A percentile compares a stretch with the other conserved stretches of the same genome.
Evolutionary conservation across 2,888 invertebrate genomes (phyloP).

Genomic region (Platerodrilus igneus): DNA sequence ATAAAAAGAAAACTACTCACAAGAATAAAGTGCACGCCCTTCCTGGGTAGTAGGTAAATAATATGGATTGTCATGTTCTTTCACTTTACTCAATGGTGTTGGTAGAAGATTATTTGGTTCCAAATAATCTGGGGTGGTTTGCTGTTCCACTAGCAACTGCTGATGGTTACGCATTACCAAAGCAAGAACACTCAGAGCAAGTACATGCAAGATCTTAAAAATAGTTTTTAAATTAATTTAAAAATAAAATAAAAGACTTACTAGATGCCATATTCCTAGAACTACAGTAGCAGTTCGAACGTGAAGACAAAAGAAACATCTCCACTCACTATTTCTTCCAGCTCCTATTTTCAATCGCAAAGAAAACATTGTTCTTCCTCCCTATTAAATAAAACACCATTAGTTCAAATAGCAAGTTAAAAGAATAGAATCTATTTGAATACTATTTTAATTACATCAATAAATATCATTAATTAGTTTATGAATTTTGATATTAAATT

Average conservation of each 20-base stretch:
- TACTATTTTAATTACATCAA: no score
- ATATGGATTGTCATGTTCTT: constrained; percentile 54
- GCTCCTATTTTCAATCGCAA: constrained; percentile 62
- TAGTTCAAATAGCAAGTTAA: no score
- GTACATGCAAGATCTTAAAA: constrained; percentile 67
- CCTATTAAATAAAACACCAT: no score
- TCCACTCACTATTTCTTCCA: constrained; percentile 68
- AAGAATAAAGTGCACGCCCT: constrained; percentile 62
- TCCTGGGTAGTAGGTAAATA: constrained; percentile 53
- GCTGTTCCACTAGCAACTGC: constrained; percentile 56
- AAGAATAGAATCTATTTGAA: no score
- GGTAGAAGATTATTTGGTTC: constrained; percentile 54
- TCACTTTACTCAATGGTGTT: constrained; percentile 69
- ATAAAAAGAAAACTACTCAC: no score
- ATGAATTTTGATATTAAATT: no score
- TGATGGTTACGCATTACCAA: constrained; percentile 70
- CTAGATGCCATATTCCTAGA: constrained; percentile 81
- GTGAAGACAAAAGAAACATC: constrained; percentile 76
- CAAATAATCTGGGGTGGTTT: constrained; percentile 50
- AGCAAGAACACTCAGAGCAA: constrained; percentile 70
- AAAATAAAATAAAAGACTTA: constrained; percentile 52
- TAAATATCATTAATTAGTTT: no score
- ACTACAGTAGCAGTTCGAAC: constrained; percentile 78
- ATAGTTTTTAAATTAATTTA: constrained; percentile 4
- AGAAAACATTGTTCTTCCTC: constrained; percentile 59